phyloP scores from a whole-genome alignment of 2,113 vertebrate genomes.

The Mustela lutreola region DNA sequence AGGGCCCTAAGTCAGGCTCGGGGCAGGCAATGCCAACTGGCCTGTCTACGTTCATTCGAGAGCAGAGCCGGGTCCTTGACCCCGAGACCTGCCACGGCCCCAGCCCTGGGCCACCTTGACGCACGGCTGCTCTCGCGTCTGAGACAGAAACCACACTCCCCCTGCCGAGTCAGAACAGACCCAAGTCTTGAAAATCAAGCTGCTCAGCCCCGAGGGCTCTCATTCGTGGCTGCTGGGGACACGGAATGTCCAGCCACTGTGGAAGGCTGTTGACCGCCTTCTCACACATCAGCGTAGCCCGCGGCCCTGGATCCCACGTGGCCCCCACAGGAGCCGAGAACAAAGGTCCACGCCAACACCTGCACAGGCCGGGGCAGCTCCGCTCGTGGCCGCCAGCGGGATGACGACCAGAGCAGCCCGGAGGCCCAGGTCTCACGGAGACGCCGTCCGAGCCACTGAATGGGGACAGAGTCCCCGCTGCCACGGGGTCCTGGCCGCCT shows the following conservation, averaged over 20 bases:
- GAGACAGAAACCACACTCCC: background rate
- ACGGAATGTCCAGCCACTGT: fast-evolving
- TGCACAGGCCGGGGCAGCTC: fast-evolving
- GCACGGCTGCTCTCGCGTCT: fast-evolving
- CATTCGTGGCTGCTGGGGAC: background rate
- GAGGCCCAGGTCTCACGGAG: background rate
- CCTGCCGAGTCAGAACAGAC: fast-evolving
- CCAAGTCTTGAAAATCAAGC: background rate
- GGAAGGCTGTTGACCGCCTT: no score
- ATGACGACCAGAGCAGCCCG: background rate
- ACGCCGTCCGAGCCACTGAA: background rate
- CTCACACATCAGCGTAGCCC: background rate
- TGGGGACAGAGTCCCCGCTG: background rate
- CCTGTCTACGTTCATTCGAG: fast-evolving
- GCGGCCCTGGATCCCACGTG: fast-evolving
- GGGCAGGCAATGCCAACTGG: fast-evolving
- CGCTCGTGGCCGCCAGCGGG: fast-evolving
- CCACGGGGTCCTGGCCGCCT: fast-evolving
- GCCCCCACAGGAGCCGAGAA: no score
- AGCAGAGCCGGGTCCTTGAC: background rate
- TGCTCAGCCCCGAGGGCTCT: background rate
- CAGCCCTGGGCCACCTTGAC: no score
- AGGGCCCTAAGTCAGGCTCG: background rate
- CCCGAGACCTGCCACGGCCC: background rate
- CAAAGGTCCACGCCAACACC: background rate